A percentile compares a stretch with the other conserved stretches of the same genome.
These are phyloP conservation scores for Thomomys bottae DNA, from an alignment of 2,113 vertebrate species.

Conservation along the genomic window DNA sequence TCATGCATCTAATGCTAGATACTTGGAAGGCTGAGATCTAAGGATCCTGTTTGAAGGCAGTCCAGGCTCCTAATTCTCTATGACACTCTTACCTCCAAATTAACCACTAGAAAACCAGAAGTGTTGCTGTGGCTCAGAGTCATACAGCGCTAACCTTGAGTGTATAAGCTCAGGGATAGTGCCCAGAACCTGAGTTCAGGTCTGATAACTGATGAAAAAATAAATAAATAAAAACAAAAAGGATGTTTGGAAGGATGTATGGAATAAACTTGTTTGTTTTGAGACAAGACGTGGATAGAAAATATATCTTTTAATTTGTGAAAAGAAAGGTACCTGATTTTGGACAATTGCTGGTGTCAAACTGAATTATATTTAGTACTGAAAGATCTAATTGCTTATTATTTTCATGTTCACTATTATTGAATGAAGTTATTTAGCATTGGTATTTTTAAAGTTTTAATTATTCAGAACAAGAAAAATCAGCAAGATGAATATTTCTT, in stretches of 20 bases:
- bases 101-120: too few relatives aligned
- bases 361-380: not conserved
- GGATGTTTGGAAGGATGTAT: not conserved
- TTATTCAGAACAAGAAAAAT: not conserved
- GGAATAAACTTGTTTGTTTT: not conserved
- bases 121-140: too few relatives aligned
- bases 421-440: not conserved
- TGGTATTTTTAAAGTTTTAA: not conserved
- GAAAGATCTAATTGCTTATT: not conserved
- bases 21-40: too few relatives aligned
- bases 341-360: not conserved
- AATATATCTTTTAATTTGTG: slow-evolving; percentile 1
- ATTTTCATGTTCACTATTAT: not conserved
- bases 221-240: not conserved
- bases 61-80: too few relatives aligned
- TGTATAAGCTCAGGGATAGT: too few relatives aligned
- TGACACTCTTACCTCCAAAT: too few relatives aligned
- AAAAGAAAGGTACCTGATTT: not conserved
- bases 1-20: too few relatives aligned
- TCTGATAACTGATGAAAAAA: too few relatives aligned
- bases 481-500: not conserved
- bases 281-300: not conserved
- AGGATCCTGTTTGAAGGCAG: too few relatives aligned
- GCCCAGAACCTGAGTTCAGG: too few relatives aligned
- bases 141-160: too few relatives aligned